Percentiles rank a stretch among this genome's conserved stretches.
These are phyloP conservation scores for Drosophila quadrilineata DNA, from an alignment of 1,140 invertebrate genomes.

Conservation along the genomic window DNA sequence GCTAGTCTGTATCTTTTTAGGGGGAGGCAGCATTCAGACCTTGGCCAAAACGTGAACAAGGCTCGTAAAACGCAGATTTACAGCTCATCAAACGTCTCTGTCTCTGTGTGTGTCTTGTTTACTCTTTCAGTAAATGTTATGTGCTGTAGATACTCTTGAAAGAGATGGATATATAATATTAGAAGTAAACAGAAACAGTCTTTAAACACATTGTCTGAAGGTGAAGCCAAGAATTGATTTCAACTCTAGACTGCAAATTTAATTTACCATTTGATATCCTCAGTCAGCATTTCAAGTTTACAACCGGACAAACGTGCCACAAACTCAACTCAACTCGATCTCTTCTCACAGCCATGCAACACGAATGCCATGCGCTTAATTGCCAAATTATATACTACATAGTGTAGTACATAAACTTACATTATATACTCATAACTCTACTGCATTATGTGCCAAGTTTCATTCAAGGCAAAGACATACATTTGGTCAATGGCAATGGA, in stretches of 20 bases:
- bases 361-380: no score
- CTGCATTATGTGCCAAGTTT: no score
- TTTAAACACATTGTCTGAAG: background rate
- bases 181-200: no score
- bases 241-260: background rate
- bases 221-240: conserved; percentile 4
- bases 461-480: no score
- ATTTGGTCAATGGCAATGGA: no score
- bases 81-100: conserved; percentile 20
- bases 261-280: background rate
- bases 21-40: conserved; percentile 10
- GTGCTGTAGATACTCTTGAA: conserved; percentile 21
- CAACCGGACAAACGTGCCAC: no score
- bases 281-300: background rate
- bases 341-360: no score
- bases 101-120: background rate
- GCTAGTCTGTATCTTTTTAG: no score
- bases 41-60: conserved; percentile 33
- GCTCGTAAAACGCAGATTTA: conserved; percentile 35
- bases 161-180: no score
- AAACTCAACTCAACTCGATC: background rate
- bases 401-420: no score
- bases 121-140: conserved; percentile 17
- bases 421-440: no score
- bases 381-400: no score